These are phyloP conservation scores for Micromys minutus DNA, from an alignment of 2,113 vertebrate species.

Conservation along the genomic window DNA sequence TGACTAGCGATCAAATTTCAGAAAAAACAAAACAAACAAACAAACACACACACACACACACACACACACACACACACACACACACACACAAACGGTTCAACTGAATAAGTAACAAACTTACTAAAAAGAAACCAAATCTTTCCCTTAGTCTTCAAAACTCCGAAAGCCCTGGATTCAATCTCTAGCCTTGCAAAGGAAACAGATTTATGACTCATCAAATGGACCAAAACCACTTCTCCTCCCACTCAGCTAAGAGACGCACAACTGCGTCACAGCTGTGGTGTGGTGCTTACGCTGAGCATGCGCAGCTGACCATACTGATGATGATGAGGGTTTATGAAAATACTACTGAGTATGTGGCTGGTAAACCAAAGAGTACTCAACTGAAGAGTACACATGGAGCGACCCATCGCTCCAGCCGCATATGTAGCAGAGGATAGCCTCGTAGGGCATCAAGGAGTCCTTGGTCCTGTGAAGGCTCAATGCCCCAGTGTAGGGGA, in stretches of 20 bases:
- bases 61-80: no score
- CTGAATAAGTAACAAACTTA: slow-evolving; percentile 27
- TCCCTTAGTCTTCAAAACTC: slow-evolving; percentile 44
- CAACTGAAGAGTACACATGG: no score
- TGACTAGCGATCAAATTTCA: slow-evolving; percentile 48
- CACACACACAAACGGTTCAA: slow-evolving; percentile 5
- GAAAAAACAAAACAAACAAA: no score
- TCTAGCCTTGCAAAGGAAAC: neutral
- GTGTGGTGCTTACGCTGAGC: neutral
- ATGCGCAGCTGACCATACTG: slow-evolving; percentile 10
- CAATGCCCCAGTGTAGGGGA: no score
- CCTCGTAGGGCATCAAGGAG: no score
- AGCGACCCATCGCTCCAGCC: no score
- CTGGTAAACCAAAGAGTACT: no score
- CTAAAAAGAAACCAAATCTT: slow-evolving; percentile 64
- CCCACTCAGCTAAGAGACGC: slow-evolving; percentile 56
- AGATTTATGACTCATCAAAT: neutral
- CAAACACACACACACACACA: no score
- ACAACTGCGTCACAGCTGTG: slow-evolving; percentile 60
- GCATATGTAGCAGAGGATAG: no score
- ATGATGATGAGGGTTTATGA: neutral
- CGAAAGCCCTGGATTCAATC: neutral
- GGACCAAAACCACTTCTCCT: slow-evolving; percentile 47
- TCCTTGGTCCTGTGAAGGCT: no score
- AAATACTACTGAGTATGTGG: neutral